These are phyloP conservation scores for Archocentrus centrarchus DNA, from an alignment of 2,113 vertebrate genomes.

Conservation along the genomic window DNA sequence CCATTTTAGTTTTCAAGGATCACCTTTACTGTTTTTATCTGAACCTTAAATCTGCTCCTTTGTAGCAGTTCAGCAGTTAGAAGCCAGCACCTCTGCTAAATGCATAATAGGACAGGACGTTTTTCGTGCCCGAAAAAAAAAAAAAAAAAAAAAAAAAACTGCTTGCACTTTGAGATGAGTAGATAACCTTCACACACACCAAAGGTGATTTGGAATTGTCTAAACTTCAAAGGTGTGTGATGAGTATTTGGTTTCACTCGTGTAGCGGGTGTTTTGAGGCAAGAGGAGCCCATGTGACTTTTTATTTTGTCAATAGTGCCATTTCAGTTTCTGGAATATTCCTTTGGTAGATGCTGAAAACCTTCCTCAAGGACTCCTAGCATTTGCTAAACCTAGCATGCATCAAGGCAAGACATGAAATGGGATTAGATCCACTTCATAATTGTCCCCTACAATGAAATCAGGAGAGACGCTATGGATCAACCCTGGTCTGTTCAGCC, in stretches of 20 bases:
- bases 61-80: background rate
- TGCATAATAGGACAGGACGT: background rate
- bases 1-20: slow-evolving; percentile 13
- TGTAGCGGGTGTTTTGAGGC: background rate
- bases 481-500: slow-evolving; percentile 9
- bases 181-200: slow-evolving; percentile 53
- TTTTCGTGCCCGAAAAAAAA: background rate
- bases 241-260: slow-evolving; percentile 16
- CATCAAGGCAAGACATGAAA: slow-evolving; percentile 11
- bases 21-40: slow-evolving; percentile 36
- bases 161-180: background rate
- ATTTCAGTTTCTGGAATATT: background rate
- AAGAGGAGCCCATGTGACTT: background rate
- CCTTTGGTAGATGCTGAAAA: slow-evolving; percentile 9
- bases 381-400: slow-evolving; percentile 2
- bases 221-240: slow-evolving; percentile 32
- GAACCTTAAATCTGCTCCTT: slow-evolving; percentile 26
- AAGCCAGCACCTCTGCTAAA: slow-evolving; percentile 6
- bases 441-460: slow-evolving; percentile 31
- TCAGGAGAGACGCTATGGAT: slow-evolving; percentile 1
- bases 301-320: background rate
- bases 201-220: slow-evolving; percentile 26
- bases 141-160: background rate
- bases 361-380: slow-evolving; percentile 11
- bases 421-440: slow-evolving; percentile 38